Conservation (phyloP, 2,797 vertebrate genomes). For the Catamblyrhynchus diadema region DNA sequence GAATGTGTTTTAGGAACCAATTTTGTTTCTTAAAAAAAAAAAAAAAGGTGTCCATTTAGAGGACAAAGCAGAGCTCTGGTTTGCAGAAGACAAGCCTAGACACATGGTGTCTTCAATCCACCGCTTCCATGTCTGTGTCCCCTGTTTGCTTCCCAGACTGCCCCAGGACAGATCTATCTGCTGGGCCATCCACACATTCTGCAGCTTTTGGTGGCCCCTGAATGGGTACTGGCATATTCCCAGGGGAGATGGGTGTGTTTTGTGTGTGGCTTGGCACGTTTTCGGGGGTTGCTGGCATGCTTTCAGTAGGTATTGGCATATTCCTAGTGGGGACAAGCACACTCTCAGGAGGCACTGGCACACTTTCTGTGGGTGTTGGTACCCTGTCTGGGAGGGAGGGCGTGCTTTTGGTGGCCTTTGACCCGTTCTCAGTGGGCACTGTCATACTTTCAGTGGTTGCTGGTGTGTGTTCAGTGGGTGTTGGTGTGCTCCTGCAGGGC, state of each 20-base stretch:
- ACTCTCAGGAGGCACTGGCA: background rate
- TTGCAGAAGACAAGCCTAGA: background rate
- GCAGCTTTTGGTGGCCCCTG: background rate
- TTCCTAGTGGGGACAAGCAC: background rate
- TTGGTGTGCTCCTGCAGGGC: background rate
- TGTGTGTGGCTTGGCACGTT: background rate
- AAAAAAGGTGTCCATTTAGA: background rate
- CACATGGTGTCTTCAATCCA: conserved; percentile 35
- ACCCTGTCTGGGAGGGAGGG: fast-evolving
- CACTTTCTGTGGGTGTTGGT: background rate
- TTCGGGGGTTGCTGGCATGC: background rate
- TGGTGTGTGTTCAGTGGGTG: background rate
- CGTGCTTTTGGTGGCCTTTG: background rate
- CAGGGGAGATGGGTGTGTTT: background rate
- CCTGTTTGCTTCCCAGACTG: background rate
- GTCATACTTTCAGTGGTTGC: background rate
- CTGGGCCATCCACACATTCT: background rate
- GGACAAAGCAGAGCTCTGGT: background rate
- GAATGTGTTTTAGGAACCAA: background rate
- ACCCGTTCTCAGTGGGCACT: fast-evolving
- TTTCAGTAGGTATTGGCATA: background rate
- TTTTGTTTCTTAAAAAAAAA: background rate
- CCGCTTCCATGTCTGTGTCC: conserved; percentile 64
- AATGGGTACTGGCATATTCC: background rate
- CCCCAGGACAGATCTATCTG: background rate